Evolutionary conservation across 2,888 invertebrate species (phyloP).

Genomic region (Patella depressa): DNA sequence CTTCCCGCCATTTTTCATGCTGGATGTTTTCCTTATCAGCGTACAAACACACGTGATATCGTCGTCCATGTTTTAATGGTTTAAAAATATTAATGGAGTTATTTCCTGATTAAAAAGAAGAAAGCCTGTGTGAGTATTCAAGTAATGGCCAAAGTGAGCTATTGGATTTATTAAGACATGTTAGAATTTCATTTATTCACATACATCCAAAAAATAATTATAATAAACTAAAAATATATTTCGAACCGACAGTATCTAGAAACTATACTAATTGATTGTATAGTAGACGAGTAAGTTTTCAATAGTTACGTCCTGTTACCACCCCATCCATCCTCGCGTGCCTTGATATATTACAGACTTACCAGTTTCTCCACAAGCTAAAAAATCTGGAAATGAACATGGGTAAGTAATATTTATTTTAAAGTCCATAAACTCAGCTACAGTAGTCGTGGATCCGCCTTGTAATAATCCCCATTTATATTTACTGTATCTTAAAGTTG

Average conservation of each 20-base stretch:
- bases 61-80: conserved; percentile 34
- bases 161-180: too few species aligned
- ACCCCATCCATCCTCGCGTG: too few species aligned
- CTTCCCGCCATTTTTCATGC: conserved; percentile 42
- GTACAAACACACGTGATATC: conserved; percentile 43
- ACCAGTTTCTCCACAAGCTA: conserved; percentile 23
- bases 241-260: too few species aligned
- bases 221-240: too few species aligned
- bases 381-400: neutral
- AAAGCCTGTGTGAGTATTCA: too few species aligned
- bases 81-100: neutral
- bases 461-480: conserved; percentile 33
- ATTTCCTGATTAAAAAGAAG: too few species aligned
- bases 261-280: too few species aligned
- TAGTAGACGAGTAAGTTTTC: too few species aligned
- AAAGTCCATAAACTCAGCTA: conserved; percentile 5
- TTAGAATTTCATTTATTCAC: too few species aligned
- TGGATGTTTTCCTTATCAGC: conserved; percentile 35
- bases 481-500: conserved; percentile 28
- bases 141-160: too few species aligned
- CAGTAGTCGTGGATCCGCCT: neutral
- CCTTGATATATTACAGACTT: neutral
- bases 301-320: too few species aligned
- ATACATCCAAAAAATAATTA: too few species aligned
- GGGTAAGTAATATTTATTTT: conserved; percentile 12